These are phyloP conservation scores for Bibio marci DNA, from an alignment of 2,888 invertebrate genomes.

Conservation along the genomic window DNA sequence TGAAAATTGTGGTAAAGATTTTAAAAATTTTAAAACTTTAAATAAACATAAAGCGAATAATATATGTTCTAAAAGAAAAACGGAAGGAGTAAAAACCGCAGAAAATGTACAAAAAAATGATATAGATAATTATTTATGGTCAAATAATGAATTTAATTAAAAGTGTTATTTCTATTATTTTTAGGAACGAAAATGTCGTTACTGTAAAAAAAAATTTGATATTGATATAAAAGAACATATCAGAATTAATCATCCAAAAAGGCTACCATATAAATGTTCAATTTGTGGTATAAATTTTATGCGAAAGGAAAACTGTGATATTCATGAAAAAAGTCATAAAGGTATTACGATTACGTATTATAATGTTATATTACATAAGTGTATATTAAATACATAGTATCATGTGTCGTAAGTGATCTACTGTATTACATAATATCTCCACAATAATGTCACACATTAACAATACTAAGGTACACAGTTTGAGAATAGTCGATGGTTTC, in stretches of 20 bases:
- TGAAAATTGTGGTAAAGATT: conserved; percentile 3
- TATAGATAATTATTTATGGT: too few relatives aligned
- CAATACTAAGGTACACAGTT: too few relatives aligned
- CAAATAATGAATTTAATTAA: background rate
- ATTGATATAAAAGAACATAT: conserved; percentile 3
- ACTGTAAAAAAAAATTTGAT: background rate
- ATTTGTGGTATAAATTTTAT: conserved; percentile 8
- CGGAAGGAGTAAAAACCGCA: too few relatives aligned
- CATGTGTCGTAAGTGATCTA: too few relatives aligned
- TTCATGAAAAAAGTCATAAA: conserved; percentile 7
- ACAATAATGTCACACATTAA: too few relatives aligned
- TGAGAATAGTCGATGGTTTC: too few relatives aligned
- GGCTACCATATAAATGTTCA: conserved; percentile 4
- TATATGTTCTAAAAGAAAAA: background rate
- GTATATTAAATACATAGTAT: too few relatives aligned
- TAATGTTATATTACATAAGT: too few relatives aligned
- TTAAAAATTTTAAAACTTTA: background rate
- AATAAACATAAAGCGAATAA: background rate
- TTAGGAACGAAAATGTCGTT: conserved; percentile 1
- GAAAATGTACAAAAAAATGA: too few relatives aligned
- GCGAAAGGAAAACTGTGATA: conserved; percentile 8
- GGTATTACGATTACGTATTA: conserved; percentile 1
- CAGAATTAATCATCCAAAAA: conserved; percentile 1
- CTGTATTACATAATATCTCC: too few relatives aligned
- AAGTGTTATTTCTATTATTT: background rate